Base-by-base conservation (phyloP, 1,140 invertebrate species). In the Aphaenogaster rudis region DNA sequence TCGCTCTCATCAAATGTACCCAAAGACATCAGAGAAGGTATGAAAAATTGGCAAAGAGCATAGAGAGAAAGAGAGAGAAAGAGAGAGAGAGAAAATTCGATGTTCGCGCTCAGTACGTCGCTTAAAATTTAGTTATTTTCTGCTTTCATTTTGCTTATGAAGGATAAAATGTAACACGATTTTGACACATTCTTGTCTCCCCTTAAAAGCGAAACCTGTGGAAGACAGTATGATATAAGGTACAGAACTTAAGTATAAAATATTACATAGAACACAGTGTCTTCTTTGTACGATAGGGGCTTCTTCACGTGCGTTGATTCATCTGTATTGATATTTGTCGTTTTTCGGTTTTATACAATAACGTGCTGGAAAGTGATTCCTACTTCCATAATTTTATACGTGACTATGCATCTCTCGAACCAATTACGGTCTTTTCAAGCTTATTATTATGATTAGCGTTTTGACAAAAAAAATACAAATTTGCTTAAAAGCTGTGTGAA, bases 21-120 rank as follows among this genome's bases (percentile, higher is more conserved):
- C 61, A 95, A 95, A 91, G 94, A 95, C 90, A 94, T 94, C 82
- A 93, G 94, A 95, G 94, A 95, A 94, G 94, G 95, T 95, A 94
- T 92, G 69, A 82, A 61, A 50, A 50, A 63, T 61, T 84, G 7
- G 9, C 11, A 59, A 61, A 13, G 36, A 15, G 42, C 45, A 28
- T 69, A 52, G 3, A 36, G 77, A 50, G 5, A 78, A n/a, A 50
- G 28, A 78, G 59, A 52, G 13, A 52, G 28, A 50, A 28, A 72
- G 17, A 33, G 28, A 77, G 52, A 77, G 13, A 28, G 36, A 21
- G 39, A 63, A n/a, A 39, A 57, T 80, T 90, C 74, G 78, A 87
- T 90, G 88, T 90, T 63, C 59, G 59, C 80, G 78, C 69, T 84
- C 86, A 86, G 50, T 91, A 88, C 71, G 54, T 91, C 52, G 87